These are phyloP conservation scores for Orientallactaga sibirica DNA, from an alignment of 2,797 vertebrate species.

Conservation along the genomic window DNA sequence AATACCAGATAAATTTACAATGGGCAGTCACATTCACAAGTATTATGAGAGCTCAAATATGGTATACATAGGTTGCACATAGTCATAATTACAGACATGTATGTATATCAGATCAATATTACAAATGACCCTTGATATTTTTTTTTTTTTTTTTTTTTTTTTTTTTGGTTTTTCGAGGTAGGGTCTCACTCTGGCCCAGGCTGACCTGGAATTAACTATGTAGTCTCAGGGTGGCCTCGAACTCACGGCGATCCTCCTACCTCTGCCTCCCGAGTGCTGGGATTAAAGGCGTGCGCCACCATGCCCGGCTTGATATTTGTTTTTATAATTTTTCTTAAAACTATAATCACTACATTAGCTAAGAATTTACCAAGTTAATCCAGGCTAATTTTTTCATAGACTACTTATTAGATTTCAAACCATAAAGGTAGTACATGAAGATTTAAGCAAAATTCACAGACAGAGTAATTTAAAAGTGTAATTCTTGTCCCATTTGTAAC, in stretches of 20 bases:
- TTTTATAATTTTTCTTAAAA: not conserved
- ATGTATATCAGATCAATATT: slow-evolving; percentile 47
- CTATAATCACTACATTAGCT: not conserved
- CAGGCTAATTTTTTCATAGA: not conserved
- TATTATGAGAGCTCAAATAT: slow-evolving; percentile 57
- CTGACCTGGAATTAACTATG: too few species aligned
- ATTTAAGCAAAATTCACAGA: not conserved
- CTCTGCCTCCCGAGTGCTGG: too few species aligned
- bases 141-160: too few species aligned
- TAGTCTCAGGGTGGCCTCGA: too few species aligned
- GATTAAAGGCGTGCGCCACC: too few species aligned
- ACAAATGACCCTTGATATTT: slow-evolving; percentile 62
- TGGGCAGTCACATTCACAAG: slow-evolving; percentile 61
- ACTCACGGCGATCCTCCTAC: too few species aligned
- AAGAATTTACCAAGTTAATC: slow-evolving; percentile 7
- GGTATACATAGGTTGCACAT: slow-evolving; percentile 58
- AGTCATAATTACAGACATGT: slow-evolving; percentile 74
- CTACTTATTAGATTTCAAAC: not conserved
- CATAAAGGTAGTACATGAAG: not conserved
- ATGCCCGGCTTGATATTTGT: slow-evolving; percentile 43
- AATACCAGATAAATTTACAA: not conserved
- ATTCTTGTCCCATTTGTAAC: slow-evolving; percentile 13
- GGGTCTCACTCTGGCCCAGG: too few species aligned
- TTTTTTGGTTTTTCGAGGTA: too few species aligned
- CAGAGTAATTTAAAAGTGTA: not conserved